Base-by-base conservation (phyloP, 2,797 vertebrate genomes). In the Tenualosa thibaudeaui region DNA sequence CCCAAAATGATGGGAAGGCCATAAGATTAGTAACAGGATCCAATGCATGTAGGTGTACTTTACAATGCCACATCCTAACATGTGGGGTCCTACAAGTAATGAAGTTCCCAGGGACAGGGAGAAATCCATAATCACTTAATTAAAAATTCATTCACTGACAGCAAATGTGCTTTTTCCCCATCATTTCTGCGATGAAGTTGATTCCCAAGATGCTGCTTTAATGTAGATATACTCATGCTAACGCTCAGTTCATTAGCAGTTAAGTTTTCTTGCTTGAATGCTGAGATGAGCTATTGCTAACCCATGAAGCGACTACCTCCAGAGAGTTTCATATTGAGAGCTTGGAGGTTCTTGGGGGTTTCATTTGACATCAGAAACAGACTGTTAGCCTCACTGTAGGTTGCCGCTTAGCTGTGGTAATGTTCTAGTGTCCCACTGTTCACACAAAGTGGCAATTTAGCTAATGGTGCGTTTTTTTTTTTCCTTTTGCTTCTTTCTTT, bases 311-410 rank as follows among this genome's bases (percentile, higher is more conserved):
- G 81, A 85, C 85, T 84, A 83, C 81, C 88, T 84, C 46, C 68
- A 85, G 50, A 88, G 82, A 88, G 86, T 84, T 84, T 89, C 87
- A 86, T 58, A 82, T 84, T 82, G 58, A 78, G 86, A 4, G 68
- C 51, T 46, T 68, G 71, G 78, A 84, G 85, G 82, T 75, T 89
- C 85, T 81, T 86, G 85, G 81, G 60, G 87, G 87, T 82, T 82
- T 88, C 86, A 87, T 88, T 86, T 84, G 88, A 86, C 81, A 88
- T 83, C 71, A 86, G 83, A 88, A 89, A 87, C 83, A 89, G 87
- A 85, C 86, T 84, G 85, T 91, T 91, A 88, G 86, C 83, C 88
- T 91, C 90, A 68, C 90, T 86, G 88, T 88, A 65, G 89, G 90
- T 85, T 86, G 83, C 88, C 83, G 31, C 84, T 86, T 88, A 89